Base-by-base conservation (phyloP, 2,113 vertebrate species). In the Osmerus mordax region DNA sequence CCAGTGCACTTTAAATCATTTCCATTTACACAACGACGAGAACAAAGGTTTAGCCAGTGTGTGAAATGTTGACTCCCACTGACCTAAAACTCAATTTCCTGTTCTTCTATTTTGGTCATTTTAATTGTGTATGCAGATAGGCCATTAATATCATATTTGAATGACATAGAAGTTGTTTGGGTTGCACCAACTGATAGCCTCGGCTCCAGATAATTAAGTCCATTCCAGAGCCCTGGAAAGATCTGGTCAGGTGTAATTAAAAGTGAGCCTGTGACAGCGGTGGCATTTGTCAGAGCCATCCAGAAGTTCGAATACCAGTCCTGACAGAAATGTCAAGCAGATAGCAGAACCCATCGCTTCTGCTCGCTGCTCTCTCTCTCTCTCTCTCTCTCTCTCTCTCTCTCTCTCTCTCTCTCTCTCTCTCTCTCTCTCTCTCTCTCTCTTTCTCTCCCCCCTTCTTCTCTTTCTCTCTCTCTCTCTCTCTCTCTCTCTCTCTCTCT, bases 281-380 rank as follows among this genome's bases (percentile, higher is more conserved):
- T 97, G 97, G 92, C 95, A 98, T 98, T 99, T 98, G 93, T 95
- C 91, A 92, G 90, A 92, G 93, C 92, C 88, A 91, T 92, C 91
- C 92, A 85, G 91, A 92, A 91, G 94, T 94, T 96, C 93, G 96
- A 97, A 97, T 95, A 95, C 91, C 93, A 92, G 88, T 89, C 90
- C 92, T 94, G 93, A 95, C 94, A 95, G 92, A 97, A 99, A 99
- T 98, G 96, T 96, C 96, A 96, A 92, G 84, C 91, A 91, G 95
- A 98, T 95, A 95, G 91, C 88, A 74, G 73, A 29, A 14, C 68
- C 36, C 70, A 1, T 55, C 36, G 28, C 36, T 25, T n/a, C 76
- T 78, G 82, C 84, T 87, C 84, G 89, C 70, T 83, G 82, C 68
- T 89, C 73, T 86, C 84, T 65, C 3, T 69, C 69, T 77, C 3